These are phyloP conservation scores for Laterallus jamaicensis DNA, from an alignment of 2,113 vertebrate genomes.

Conservation along the genomic window DNA sequence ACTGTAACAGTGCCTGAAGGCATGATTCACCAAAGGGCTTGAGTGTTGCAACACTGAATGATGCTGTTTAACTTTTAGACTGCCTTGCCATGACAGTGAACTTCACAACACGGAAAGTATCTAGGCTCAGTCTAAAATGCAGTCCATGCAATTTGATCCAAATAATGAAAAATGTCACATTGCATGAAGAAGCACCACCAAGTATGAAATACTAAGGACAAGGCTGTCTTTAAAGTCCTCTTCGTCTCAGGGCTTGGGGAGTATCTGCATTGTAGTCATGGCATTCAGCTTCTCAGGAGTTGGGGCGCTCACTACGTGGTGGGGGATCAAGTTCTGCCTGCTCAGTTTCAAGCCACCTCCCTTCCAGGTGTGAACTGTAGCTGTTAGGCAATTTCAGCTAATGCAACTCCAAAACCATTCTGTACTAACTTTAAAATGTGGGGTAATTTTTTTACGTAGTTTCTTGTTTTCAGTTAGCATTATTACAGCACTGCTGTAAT, in stretches of 20 bases:
- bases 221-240: background rate
- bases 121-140: background rate
- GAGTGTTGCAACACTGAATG: background rate
- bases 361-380: background rate
- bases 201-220: background rate
- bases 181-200: background rate
- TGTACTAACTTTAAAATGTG: background rate
- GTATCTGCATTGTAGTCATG: background rate
- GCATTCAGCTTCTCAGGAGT: background rate
- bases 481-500: background rate
- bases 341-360: background rate
- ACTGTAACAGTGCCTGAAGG: background rate
- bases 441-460: background rate
- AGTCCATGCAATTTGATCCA: background rate
- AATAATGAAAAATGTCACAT: background rate
- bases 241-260: background rate
- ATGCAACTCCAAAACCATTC: background rate
- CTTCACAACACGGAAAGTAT: background rate
- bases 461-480: background rate
- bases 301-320: background rate
- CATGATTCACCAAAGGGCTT: background rate
- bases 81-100: background rate
- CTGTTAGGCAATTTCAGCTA: background rate
- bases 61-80: background rate
- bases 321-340: background rate